These are phyloP conservation scores for Oophaga pumilio DNA, from an alignment of 2,113 vertebrate species.

Conservation along the genomic window DNA sequence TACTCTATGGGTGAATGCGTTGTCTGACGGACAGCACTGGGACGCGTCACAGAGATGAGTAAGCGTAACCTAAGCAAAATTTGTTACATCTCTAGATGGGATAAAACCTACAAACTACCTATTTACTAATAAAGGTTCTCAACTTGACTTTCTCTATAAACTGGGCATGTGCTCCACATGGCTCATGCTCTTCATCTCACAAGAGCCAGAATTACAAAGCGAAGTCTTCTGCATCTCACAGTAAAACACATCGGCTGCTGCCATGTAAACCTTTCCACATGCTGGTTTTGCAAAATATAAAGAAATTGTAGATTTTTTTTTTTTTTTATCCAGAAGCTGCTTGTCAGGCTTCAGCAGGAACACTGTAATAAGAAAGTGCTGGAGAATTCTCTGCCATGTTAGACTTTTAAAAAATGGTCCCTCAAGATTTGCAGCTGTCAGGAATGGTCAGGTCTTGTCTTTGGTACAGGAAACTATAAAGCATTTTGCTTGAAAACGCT, in stretches of 20 bases:
- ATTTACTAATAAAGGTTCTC: neutral
- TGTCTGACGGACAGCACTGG: too few species aligned
- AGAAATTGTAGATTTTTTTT: neutral
- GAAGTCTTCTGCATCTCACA: neutral
- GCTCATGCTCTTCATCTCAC: neutral
- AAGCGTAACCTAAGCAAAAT: neutral
- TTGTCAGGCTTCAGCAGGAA: neutral
- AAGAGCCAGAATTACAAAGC: neutral
- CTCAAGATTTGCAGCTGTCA: neutral
- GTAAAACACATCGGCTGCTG: neutral
- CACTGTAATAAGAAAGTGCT: conserved; percentile 17
- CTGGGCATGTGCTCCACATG: neutral
- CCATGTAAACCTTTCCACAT: neutral
- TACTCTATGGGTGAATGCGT: too few species aligned
- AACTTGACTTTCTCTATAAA: neutral
- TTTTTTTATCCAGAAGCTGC: neutral
- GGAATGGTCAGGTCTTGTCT: conserved; percentile 2
- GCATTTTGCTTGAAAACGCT: neutral
- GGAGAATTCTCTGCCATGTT: neutral
- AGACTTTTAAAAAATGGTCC: neutral
- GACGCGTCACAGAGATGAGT: too few species aligned
- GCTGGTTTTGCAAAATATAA: conserved; percentile 18
- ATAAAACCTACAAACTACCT: neutral
- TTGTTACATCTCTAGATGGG: neutral
- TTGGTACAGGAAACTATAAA: conserved; percentile 16